These are phyloP conservation scores for Calliphora vicina DNA, from an alignment of 1,140 invertebrate genomes.

Conservation along the genomic window DNA sequence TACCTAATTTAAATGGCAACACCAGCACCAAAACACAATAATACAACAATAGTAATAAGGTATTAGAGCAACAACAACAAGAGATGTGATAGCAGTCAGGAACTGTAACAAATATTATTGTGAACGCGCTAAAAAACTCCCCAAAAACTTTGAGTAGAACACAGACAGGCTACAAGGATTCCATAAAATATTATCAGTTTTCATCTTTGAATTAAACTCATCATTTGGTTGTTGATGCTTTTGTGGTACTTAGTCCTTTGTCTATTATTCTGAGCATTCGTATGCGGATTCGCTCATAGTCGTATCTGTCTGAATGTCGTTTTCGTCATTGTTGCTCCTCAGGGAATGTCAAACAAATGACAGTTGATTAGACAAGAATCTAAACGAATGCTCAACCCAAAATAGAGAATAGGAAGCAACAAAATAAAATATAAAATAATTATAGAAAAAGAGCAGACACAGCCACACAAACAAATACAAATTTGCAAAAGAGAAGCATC, in stretches of 20 bases:
- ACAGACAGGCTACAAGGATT: neutral
- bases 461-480: neutral
- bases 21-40: neutral
- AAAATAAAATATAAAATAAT: neutral
- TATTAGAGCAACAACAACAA: conserved; percentile 16
- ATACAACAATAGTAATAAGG: conserved; percentile 26
- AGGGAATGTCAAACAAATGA: conserved; percentile 63
- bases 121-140: neutral
- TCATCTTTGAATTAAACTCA: conserved; percentile 9
- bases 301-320: neutral
- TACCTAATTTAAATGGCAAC: conserved; percentile 33
- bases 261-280: conserved; percentile 42
- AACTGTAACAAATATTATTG: neutral
- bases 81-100: conserved; percentile 32
- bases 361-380: conserved; percentile 64
- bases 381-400: conserved; percentile 41
- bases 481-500: conserved; percentile 20
- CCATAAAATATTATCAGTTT: neutral
- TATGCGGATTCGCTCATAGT: conserved; percentile 38
- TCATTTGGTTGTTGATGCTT: neutral
- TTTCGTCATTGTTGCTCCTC: conserved; percentile 51
- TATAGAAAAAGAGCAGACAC: too few species aligned
- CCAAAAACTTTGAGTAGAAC: neutral
- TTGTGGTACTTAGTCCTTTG: neutral
- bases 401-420: neutral